Conservation (phyloP, 2,113 vertebrate species). For the Alethe diademata region DNA sequence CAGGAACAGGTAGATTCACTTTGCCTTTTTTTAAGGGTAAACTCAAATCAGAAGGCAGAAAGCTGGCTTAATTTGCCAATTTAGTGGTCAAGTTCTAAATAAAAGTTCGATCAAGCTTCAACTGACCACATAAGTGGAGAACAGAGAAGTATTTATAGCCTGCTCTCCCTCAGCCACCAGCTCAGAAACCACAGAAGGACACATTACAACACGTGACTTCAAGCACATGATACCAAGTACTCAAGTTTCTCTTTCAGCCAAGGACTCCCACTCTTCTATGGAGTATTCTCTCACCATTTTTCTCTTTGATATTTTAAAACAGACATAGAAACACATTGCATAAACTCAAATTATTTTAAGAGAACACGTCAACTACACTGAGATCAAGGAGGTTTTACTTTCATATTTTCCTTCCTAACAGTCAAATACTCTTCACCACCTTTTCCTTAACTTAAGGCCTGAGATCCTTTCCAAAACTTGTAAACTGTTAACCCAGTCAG, state of each 20-base stretch:
- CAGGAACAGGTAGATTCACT: not conserved
- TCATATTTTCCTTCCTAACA: not conserved
- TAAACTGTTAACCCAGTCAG: not conserved
- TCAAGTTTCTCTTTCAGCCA: not conserved
- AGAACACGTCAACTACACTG: not conserved
- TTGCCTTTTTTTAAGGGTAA: not conserved
- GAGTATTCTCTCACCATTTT: not conserved
- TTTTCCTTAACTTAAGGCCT: not conserved
- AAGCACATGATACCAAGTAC: not conserved
- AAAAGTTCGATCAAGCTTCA: not conserved
- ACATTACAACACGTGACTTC: not conserved
- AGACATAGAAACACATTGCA: not conserved
- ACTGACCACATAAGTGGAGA: not conserved
- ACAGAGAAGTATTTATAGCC: constrained; percentile 1
- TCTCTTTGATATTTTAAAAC: not conserved
- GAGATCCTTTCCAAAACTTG: not conserved
- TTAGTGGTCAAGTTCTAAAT: not conserved
- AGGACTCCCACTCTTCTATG: not conserved
- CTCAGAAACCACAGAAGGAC: constrained; percentile 31
- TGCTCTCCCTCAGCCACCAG: not conserved
- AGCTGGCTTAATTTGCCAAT: not conserved
- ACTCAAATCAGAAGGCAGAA: not conserved
- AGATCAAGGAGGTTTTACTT: not conserved
- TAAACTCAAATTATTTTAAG: not conserved
- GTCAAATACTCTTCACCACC: not conserved